These are phyloP conservation scores for Platygyra sinensis DNA, from an alignment of 64 coral and sea anemone genomes.

Conservation along the genomic window DNA sequence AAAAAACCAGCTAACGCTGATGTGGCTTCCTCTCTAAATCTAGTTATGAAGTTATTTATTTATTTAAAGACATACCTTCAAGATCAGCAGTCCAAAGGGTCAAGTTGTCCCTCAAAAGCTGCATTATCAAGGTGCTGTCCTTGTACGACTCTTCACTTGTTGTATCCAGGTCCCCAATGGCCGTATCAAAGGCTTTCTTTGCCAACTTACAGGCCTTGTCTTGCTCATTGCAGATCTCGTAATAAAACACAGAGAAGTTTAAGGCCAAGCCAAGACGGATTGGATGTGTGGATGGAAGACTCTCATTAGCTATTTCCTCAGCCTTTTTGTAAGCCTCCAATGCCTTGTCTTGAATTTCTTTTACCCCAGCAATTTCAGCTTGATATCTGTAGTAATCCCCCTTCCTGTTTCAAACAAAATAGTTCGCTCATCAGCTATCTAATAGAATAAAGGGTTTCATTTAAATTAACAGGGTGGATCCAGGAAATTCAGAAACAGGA, in stretches of 20 bases:
- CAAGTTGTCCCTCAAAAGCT: conserved; percentile 93
- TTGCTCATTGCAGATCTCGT: conserved; percentile 62
- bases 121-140: conserved; percentile 97
- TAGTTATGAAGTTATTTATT: too few species aligned
- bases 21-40: too few species aligned
- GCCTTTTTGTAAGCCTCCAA: conserved; percentile 53
- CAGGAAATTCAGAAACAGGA: too few species aligned
- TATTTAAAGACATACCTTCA: neutral
- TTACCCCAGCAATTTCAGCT: conserved; percentile 60
- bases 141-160: conserved; percentile 85
- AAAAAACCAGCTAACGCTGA: too few species aligned
- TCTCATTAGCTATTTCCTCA: neutral
- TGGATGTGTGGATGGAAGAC: conserved; percentile 58
- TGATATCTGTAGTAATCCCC: conserved; percentile 86
- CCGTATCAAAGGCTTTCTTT: conserved; percentile 79
- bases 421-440: neutral
- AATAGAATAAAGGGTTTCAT: too few species aligned
- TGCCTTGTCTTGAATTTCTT: conserved; percentile 10
- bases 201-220: conserved; percentile 66
- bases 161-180: conserved; percentile 78
- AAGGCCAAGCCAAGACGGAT: conserved; percentile 86
- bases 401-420: conserved; percentile 33
- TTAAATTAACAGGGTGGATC: too few species aligned
- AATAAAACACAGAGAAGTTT: conserved; percentile 89
- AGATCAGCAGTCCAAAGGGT: conserved; percentile 80